phyloP scores from a whole-genome alignment of 1,140 invertebrate genomes.

The Habropoda laboriosa region DNA sequence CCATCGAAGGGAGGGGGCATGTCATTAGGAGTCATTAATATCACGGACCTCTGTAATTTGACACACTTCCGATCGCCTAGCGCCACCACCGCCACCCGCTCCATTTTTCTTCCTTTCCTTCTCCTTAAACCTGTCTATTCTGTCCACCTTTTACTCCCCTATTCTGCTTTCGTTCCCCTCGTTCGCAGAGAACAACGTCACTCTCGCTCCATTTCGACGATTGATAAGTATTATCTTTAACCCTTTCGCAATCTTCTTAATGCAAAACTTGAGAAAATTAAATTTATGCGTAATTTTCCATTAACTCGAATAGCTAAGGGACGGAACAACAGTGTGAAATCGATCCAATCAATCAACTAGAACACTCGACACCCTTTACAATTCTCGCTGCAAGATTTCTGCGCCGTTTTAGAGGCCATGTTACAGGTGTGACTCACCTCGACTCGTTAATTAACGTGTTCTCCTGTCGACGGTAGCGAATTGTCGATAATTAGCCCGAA shows the following conservation, averaged over 20 bases:
- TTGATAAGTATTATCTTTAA: no score
- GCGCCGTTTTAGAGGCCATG: no score
- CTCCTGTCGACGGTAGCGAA: conserved; percentile 10
- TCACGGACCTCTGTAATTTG: conserved; percentile 80
- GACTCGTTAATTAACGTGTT: conserved; percentile 11
- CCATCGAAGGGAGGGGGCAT: conserved; percentile 67
- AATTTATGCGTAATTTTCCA: no score
- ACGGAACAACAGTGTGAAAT: no score
- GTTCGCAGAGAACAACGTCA: background rate
- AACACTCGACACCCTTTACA: background rate
- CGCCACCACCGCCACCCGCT: conserved; percentile 72
- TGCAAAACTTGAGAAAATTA: no score
- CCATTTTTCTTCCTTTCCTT: conserved; percentile 61
- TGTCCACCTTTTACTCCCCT: background rate
- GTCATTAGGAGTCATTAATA: conserved; percentile 81
- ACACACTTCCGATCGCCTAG: conserved; percentile 80
- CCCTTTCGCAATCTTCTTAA: no score
- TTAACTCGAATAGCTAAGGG: no score
- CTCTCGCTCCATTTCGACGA: no score
- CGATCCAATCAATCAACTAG: no score
- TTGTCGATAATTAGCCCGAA: conserved; percentile 31
- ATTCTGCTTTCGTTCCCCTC: background rate
- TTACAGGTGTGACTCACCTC: background rate
- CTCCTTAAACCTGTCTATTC: conserved; percentile 13
- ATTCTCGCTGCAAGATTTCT: background rate